These are phyloP conservation scores for Scophthalmus maximus DNA, from an alignment of 2,113 vertebrate genomes.

Conservation along the genomic window DNA sequence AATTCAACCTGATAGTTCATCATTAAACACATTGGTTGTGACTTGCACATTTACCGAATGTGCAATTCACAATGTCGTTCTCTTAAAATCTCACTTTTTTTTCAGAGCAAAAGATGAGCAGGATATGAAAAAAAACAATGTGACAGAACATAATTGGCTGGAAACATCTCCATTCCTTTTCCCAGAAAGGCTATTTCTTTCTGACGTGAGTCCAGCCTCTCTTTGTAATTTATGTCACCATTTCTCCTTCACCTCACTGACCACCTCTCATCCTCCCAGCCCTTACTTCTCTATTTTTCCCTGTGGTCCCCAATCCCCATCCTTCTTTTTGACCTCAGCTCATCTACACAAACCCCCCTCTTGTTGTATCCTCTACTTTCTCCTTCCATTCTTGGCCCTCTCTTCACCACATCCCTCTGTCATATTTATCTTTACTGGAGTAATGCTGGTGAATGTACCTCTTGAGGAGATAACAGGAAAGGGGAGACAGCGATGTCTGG, in stretches of 20 bases:
- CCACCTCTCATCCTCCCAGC: slow-evolving; percentile 27
- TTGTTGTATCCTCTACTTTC: slow-evolving; percentile 2
- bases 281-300: not conserved
- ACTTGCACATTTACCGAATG: not conserved
- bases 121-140: not conserved
- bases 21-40: not conserved
- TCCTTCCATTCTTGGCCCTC: slow-evolving; percentile 27
- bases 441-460: slow-evolving; percentile 20
- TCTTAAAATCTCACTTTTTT: not conserved
- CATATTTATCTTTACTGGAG: slow-evolving; percentile 32
- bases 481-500: slow-evolving; percentile 33
- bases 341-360: slow-evolving; percentile 3
- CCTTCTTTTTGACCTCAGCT: slow-evolving; percentile 18
- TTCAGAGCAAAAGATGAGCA: slow-evolving; percentile 3
- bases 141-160: slow-evolving; percentile 9
- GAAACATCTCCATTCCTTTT: slow-evolving; percentile 25
- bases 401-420: slow-evolving; percentile 23
- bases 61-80: not conserved
- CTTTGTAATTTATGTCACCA: slow-evolving; percentile 34
- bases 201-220: not conserved
- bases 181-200: slow-evolving; percentile 27
- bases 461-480: slow-evolving; percentile 45
- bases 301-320: not conserved
- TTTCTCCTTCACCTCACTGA: slow-evolving; percentile 32
- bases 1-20: not conserved